Conservation (phyloP, 2,888 invertebrate genomes). For the Drosophila leonis region DNA sequence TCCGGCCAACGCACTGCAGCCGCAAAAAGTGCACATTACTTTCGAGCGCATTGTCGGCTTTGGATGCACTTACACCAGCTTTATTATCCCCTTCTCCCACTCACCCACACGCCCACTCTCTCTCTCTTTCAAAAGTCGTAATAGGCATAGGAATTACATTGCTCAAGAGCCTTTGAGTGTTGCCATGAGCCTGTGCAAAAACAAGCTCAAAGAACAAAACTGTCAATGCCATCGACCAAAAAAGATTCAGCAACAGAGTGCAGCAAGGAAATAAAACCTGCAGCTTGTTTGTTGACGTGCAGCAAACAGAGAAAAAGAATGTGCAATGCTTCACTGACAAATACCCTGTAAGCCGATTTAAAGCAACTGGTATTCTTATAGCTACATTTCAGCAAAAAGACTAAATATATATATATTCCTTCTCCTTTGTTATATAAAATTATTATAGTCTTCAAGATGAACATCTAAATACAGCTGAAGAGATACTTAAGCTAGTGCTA, state of each 20-base stretch:
- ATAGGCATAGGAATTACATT: conserved; percentile 61
- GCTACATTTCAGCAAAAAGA: neutral
- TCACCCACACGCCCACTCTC: neutral
- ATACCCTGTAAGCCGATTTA: neutral
- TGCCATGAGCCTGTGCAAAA: conserved; percentile 30
- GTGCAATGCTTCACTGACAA: neutral
- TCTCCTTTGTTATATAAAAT: neutral
- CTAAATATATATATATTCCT: neutral
- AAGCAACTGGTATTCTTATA: neutral
- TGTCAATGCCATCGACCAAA: conserved; percentile 26
- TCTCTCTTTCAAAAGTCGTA: conserved; percentile 25
- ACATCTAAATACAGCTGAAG: neutral
- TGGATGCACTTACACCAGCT: conserved; percentile 44
- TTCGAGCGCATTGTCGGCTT: conserved; percentile 29
- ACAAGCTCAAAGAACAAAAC: conserved; percentile 29
- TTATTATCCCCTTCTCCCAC: neutral
- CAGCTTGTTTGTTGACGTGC: conserved; percentile 49
- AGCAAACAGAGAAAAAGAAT: conserved; percentile 25
- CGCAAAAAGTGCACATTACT: conserved; percentile 62
- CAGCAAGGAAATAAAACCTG: conserved; percentile 29
- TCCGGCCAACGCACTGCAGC: conserved; percentile 66
- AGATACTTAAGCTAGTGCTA: neutral
- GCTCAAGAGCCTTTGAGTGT: conserved; percentile 45
- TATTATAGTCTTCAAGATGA: neutral
- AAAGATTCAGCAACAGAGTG: conserved; percentile 2